Conservation (phyloP, 1,140 invertebrate genomes). For the Stratiolaelaps scimitus region DNA sequence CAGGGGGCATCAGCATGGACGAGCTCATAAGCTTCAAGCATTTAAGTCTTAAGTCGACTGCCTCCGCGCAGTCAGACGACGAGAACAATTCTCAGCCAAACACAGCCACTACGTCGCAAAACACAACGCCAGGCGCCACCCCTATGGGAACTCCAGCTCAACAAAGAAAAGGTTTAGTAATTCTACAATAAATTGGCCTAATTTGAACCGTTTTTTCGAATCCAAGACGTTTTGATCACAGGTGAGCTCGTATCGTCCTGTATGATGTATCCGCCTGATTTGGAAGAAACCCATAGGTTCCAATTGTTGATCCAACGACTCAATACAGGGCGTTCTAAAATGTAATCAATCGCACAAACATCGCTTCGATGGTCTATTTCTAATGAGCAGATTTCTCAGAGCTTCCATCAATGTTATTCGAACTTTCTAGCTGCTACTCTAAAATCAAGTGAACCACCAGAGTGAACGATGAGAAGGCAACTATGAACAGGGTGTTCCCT, state of each 20-base stretch:
- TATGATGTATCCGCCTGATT: too few relatives aligned
- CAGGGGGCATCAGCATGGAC: constrained; percentile 3
- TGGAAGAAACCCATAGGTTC: too few relatives aligned
- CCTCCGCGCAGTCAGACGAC: constrained; percentile 14
- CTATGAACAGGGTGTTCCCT: not conserved
- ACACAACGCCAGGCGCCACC: constrained; percentile 16
- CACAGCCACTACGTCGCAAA: constrained; percentile 17
- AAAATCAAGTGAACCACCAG: too few relatives aligned
- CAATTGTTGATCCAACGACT: too few relatives aligned
- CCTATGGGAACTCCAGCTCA: constrained; percentile 18
- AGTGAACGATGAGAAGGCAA: not conserved
- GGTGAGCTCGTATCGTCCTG: too few relatives aligned
- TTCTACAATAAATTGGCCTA: too few relatives aligned
- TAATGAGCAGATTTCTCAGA: not conserved
- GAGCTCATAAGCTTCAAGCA: constrained; percentile 22
- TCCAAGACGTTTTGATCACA: too few relatives aligned
- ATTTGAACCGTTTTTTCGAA: not conserved
- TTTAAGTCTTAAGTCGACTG: constrained; percentile 10
- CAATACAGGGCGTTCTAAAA: too few relatives aligned
- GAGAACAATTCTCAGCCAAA: constrained; percentile 12
- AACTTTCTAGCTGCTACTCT: not conserved
- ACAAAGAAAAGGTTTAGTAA: constrained; percentile 19
- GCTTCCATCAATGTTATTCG: not conserved
- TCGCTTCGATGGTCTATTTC: not conserved
- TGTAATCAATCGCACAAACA: not conserved